Conservation (phyloP, 2,888 invertebrate genomes). For the Sericinus montela region DNA sequence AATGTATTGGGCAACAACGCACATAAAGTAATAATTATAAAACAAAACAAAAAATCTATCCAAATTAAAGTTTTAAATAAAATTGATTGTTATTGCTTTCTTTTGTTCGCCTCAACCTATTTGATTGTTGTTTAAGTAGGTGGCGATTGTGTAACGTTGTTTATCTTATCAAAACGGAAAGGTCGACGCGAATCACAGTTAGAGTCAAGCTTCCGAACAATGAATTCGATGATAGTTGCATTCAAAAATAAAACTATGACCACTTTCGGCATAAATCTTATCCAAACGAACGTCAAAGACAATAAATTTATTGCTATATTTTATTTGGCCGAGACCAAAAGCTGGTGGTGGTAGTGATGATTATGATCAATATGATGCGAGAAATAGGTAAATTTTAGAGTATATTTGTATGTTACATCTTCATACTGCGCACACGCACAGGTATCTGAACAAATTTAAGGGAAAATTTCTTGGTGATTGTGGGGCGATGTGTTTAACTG, state of each 20-base stretch:
- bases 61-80: background rate
- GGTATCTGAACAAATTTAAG: no score
- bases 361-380: no score
- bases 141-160: conserved; percentile 41
- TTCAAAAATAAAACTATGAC: conserved; percentile 15
- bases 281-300: background rate
- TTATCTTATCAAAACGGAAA: conserved; percentile 72
- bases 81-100: conserved; percentile 5
- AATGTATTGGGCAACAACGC: no score
- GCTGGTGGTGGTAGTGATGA: conserved; percentile 1
- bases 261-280: conserved; percentile 13
- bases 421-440: no score
- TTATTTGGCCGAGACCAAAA: conserved; percentile 4
- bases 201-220: conserved; percentile 55
- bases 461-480: no score
- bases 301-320: conserved; percentile 10
- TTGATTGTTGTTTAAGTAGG: conserved; percentile 18
- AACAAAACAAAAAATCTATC: no score
- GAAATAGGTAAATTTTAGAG: no score
- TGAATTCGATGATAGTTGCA: conserved; percentile 24
- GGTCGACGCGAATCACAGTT: conserved; percentile 56
- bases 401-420: no score
- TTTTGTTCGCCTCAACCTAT: conserved; percentile 9
- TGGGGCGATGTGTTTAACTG: no score
- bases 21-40: no score